Conservation (phyloP, 2,797 vertebrate genomes). For the Oreonectes daqikongensis region DNA sequence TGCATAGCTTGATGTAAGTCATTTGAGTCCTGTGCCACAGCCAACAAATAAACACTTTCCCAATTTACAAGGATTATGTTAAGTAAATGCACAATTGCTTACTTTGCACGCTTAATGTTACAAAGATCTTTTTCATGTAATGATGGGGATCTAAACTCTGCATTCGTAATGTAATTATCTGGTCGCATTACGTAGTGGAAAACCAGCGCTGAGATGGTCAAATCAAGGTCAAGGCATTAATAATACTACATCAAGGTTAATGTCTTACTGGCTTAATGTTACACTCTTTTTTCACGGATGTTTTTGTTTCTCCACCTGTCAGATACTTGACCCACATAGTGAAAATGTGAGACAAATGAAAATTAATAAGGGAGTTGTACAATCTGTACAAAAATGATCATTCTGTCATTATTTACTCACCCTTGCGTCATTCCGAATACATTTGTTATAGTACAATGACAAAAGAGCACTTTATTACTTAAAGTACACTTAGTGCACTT, state of each 20-base stretch:
- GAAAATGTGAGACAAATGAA: background rate
- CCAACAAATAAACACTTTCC: conserved; percentile 49
- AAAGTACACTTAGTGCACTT: no score
- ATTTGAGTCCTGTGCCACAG: conserved; percentile 55
- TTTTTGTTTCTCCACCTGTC: background rate
- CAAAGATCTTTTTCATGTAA: conserved; percentile 15
- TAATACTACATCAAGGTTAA: conserved; percentile 5
- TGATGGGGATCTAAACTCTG: conserved; percentile 32
- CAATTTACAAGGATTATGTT: conserved; percentile 57
- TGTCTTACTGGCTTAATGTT: background rate
- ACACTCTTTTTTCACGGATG: background rate
- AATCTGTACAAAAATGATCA: background rate
- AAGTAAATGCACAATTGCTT: conserved; percentile 18
- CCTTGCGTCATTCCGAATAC: background rate
- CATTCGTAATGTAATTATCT: conserved; percentile 40
- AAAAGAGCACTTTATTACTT: no score
- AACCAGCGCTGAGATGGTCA: conserved; percentile 12
- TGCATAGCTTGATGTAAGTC: conserved; percentile 55
- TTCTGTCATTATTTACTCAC: conserved; percentile 7
- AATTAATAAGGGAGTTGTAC: background rate
- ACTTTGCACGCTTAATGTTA: conserved; percentile 25
- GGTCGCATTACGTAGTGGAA: background rate
- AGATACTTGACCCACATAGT: background rate
- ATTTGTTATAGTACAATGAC: no score
- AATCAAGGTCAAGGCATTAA: conserved; percentile 23